Evolutionary conservation across 2,888 invertebrate species (phyloP).

Genomic region (Elegia similella): DNA sequence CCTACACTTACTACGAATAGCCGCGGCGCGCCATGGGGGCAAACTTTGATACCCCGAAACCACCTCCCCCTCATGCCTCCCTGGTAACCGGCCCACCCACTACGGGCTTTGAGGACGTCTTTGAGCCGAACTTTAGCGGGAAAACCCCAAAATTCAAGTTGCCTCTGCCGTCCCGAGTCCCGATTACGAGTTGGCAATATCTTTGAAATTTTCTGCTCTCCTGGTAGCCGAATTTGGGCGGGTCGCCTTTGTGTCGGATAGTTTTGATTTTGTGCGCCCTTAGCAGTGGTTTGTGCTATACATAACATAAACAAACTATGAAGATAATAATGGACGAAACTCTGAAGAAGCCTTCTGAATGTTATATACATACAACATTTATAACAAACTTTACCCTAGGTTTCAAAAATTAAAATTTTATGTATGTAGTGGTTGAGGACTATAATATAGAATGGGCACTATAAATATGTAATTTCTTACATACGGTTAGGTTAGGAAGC

Average conservation of each 20-base stretch:
- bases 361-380: too few relatives aligned
- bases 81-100: slow-evolving; percentile 69
- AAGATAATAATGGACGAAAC: too few relatives aligned
- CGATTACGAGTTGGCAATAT: slow-evolving; percentile 77
- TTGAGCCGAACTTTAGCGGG: slow-evolving; percentile 75
- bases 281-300: neutral
- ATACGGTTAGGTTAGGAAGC: too few relatives aligned
- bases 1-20: slow-evolving; percentile 45
- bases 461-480: too few relatives aligned
- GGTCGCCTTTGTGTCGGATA: slow-evolving; percentile 26
- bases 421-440: too few relatives aligned
- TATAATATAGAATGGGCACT: too few relatives aligned
- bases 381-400: too few relatives aligned
- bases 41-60: slow-evolving; percentile 77
- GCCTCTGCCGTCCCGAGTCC: slow-evolving; percentile 66
- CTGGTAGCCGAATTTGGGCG: slow-evolving; percentile 42
- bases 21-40: slow-evolving; percentile 71
- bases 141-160: slow-evolving; percentile 79
- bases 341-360: too few relatives aligned
- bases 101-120: slow-evolving; percentile 77
- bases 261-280: slow-evolving; percentile 7
- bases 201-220: slow-evolving; percentile 74
- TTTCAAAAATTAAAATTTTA: too few relatives aligned
- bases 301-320: too few relatives aligned
- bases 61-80: slow-evolving; percentile 56